Evolutionary conservation across 2,888 invertebrate genomes (phyloP).

Genomic region (Apoda limacodes): DNA sequence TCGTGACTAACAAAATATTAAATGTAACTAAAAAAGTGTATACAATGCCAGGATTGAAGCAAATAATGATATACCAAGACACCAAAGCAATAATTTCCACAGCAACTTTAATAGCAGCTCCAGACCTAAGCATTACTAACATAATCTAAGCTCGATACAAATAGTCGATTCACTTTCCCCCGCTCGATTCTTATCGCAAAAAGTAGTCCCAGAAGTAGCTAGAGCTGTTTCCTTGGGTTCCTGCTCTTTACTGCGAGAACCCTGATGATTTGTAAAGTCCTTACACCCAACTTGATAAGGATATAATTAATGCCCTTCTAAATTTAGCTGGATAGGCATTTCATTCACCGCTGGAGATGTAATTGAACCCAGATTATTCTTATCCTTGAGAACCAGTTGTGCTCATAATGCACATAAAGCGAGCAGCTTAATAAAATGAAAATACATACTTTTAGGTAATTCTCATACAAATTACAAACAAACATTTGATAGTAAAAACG

Average conservation of each 20-base stretch:
- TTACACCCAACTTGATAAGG: constrained; percentile 16
- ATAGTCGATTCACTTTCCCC: constrained; percentile 55
- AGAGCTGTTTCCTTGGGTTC: constrained; percentile 29
- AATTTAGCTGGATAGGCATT: constrained; percentile 34
- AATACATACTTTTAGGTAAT: too few species aligned
- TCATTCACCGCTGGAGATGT: constrained; percentile 55
- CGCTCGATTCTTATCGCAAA: constrained; percentile 45
- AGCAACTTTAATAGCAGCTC: too few species aligned
- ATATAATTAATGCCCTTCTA: constrained; percentile 22
- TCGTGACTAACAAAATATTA: too few species aligned
- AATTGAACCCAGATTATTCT: constrained; percentile 56
- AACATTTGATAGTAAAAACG: too few species aligned
- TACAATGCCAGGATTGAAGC: too few species aligned
- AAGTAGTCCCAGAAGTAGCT: constrained; percentile 32
- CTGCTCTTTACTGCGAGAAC: constrained; percentile 27
- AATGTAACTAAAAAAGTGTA: too few species aligned
- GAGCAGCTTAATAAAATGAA: too few species aligned
- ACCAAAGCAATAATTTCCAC: too few species aligned
- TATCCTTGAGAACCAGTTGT: too few species aligned
- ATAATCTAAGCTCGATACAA: constrained; percentile 34
- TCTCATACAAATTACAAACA: too few species aligned
- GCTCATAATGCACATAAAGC: too few species aligned
- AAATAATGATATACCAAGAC: too few species aligned
- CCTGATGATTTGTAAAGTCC: constrained; percentile 20
- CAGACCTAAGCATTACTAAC: constrained; percentile 25